Base-by-base conservation (phyloP, 2,888 invertebrate genomes). In the Morpho helenor region DNA sequence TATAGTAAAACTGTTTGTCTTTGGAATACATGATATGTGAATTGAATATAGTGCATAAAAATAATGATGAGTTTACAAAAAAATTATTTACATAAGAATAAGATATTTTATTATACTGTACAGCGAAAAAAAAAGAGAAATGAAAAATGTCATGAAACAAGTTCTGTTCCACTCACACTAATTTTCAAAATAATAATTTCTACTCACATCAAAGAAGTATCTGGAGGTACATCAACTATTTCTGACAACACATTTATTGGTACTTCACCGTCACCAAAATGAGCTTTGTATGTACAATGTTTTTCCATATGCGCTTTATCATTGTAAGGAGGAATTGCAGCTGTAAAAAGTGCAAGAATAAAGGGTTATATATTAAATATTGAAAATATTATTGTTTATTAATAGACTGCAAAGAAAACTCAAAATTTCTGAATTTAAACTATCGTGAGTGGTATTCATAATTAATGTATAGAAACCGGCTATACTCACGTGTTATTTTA, bases 271-370 rank as follows among this genome's bases (percentile, higher is more conserved):
- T 64, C 52, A 2, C 77, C 76, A 71, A 81, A 83, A 52, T 67
- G 60, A 10, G 67, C 61, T 52, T 72, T 66, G 65, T 71, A 80
- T 1, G 59, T 52, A 3, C 61, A 67, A 63, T 81, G 73, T 50
- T 67, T 72, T 2, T 59, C 68, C 69, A 77, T 75, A 57, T 86
- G 80, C 2, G 61, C 69, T 42, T 65, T 67, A 61, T 84, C 80
- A 69, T 80, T 73, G 63, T 77, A 87, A 8, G 69, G 61, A 22
- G 56, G 55, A 31, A 64, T 45, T 39, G 60, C 57, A 60, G 64
- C 62, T 66, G 53, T 51, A 62, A 63, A 60, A 10, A 5, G n/a
- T 16, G 9, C 5, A 46, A 5, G 16, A n/a, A 46, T 46, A 43
- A 43, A 8, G n/a, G n/a, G 8, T 9, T 43, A 43, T 9, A 43